A percentile compares a stretch with the other conserved stretches of the same genome.
Conservation (phyloP, 2,797 vertebrate genomes). For the Pachyuromys duprasi region DNA sequence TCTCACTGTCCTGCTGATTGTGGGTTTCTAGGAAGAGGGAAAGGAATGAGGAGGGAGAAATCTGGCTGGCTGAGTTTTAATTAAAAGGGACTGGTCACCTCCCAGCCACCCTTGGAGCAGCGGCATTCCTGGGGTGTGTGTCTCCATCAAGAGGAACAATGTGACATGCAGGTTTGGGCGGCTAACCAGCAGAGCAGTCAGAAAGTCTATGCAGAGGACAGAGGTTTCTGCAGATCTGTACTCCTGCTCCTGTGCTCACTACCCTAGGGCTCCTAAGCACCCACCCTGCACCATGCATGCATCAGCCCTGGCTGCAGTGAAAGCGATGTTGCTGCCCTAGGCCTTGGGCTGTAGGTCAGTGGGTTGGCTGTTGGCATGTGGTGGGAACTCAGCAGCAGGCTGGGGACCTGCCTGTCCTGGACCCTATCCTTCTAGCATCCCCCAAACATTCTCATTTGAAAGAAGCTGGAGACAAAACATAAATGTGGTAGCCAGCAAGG, state of each 20-base stretch:
- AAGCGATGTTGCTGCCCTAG: too few species aligned
- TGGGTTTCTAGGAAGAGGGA: slow-evolving; percentile 24
- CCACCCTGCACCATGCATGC: not conserved
- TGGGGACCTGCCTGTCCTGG: not conserved
- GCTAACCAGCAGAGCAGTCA: not conserved
- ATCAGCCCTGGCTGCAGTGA: not conserved
- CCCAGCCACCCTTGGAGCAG: not conserved
- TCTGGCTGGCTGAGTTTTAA: slow-evolving; percentile 51
- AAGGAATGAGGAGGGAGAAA: slow-evolving; percentile 45
- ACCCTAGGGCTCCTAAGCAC: not conserved
- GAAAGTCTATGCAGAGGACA: not conserved
- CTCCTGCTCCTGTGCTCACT: too few species aligned
- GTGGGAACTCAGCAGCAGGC: not conserved
- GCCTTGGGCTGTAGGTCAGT: not conserved
- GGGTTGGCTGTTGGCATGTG: not conserved
- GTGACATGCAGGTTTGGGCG: not conserved
- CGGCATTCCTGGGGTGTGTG: not conserved
- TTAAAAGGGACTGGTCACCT: slow-evolving; percentile 43
- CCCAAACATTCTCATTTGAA: not conserved
- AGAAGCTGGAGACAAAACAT: not conserved
- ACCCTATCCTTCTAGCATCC: not conserved
- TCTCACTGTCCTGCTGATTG: slow-evolving; percentile 45
- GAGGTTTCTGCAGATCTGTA: not conserved
- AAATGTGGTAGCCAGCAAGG: rapidly evolving
- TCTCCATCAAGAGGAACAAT: not conserved